Evolutionary conservation across 2,113 vertebrate genomes (phyloP), one percentile per base, ranked within the genome.

Genomic region (Elanus axillaris): DNA sequence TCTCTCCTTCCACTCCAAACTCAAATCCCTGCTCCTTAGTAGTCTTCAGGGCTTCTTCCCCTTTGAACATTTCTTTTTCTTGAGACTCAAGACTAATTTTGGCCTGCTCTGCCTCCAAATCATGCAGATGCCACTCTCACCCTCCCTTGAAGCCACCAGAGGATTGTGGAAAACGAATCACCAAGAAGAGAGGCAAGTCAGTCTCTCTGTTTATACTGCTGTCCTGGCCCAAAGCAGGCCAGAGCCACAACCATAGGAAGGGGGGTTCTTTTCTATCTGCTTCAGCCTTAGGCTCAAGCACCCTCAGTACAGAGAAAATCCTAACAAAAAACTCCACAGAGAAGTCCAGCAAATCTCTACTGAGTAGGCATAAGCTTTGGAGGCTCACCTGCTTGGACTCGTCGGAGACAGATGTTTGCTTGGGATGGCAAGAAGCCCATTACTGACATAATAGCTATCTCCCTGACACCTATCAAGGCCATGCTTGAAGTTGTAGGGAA

Each of bases 111-210:
- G 73, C n/a, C 53, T 74, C 36, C 27, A 80, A 38, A 66, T 66
- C 5, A 32, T 43, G 6, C 27, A 89, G 53, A 56, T 0, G 0
- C 25, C 3, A 31, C 29, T 69, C 5, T 32, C 20, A n/a, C 0
- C 0, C 32, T 88, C 34, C 47, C 53, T 62, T 36, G 36, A 48
- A 94, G 43, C 32, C 72, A 48, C 27, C 67, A 68, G 26, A 74
- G n/a, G 17, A 88, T 13, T 52, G 17, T 93, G 48, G n/a, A 67
- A 92, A 90, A 48, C 13, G 9, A 68, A 68, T 72, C 22, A 73
- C 18, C 40, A 60, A n/a, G 68, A 90, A 58, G 7, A 78, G 17
- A 6, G 1, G 27, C 3, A 0, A 48, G 10, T 64, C 53, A 64
- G 16, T 26, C 48, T 76, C 31, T 42, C 34, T 69, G 16, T 43